phyloP scores from a whole-genome alignment of 2,113 vertebrate species.

The Acinonyx jubatus region DNA sequence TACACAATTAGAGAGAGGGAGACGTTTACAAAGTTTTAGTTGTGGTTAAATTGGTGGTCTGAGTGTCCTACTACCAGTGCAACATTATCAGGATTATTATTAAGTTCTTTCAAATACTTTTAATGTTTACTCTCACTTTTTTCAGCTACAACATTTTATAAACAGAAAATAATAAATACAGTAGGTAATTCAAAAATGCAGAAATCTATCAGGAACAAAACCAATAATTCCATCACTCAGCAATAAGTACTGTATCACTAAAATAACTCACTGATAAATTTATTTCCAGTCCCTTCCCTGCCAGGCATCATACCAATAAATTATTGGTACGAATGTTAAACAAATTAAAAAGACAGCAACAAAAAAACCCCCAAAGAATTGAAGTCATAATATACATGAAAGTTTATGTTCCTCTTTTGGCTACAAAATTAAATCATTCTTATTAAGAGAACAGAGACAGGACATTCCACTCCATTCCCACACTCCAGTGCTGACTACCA shows the following conservation, averaged over 20 bases:
- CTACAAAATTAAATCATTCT: background rate
- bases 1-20: background rate
- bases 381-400: background rate
- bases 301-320: background rate
- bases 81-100: background rate
- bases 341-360: background rate
- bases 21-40: background rate
- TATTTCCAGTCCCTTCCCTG: background rate
- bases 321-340: background rate
- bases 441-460: background rate
- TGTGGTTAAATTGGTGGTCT: background rate
- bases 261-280: background rate
- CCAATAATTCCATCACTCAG: background rate
- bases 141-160: background rate
- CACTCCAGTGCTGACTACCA: background rate
- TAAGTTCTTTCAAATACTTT: background rate
- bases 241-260: background rate
- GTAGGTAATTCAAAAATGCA: slow-evolving; percentile 10
- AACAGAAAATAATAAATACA: slow-evolving; percentile 44
- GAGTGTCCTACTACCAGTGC: background rate
- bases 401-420: background rate
- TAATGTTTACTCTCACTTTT: background rate
- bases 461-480: background rate
- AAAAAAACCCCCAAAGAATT: background rate
- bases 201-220: background rate